Base-by-base conservation (phyloP, 2,113 vertebrate genomes). In the Catagonus wagneri region DNA sequence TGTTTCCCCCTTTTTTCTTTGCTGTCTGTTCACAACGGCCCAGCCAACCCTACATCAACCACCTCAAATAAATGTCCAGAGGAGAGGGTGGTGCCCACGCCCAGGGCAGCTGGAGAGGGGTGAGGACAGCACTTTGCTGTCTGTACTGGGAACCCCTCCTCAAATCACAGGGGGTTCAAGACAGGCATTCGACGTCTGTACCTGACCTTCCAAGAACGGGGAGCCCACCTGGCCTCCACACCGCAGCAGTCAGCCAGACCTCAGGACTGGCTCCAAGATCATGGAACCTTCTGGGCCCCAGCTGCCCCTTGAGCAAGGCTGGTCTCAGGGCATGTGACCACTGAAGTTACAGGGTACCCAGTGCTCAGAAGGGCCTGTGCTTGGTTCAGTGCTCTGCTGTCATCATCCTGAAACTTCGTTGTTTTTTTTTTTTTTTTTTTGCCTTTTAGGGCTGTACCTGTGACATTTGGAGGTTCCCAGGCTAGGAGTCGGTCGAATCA, bases 171-270 rank as follows among this genome's bases (percentile, higher is more conserved):
- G n/a, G 69, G 80, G 20, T 20, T 89, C 1, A 34, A 61, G 69
- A 39, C 54, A 74, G 20, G 54, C 1, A 34, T 7, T 22, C 32
- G 25, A n/a, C 32, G 74, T 16, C 63, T 80, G 0, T 14, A 22
- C 85, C 95, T 95, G 68, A 96, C 58, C 60, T 83, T 83, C 72
- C 75, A 22, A 16, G 17, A 6, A 44, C 69, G 91, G 96, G 95
- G 39, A 89, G 69, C 66, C 74, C 78, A 44, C 44, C 23, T 58
- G 83, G 78, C 71, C 88, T 74, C 80, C 39, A 27, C 17, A 81
- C 61, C 83, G 65, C 79, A 14, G 65, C 27, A 65, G 87, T 80
- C 60, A 10, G 83, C 27, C 72, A 27, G 66, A 83, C n/a, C 84
- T 93, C 20, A 89, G 96, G 81, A 93, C 86, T 12, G 75, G 63